Percentiles rank a stretch among this genome's conserved stretches.
Evolutionary conservation across 2,888 invertebrate genomes (phyloP).

Genomic region (Sesia bembeciformis): DNA sequence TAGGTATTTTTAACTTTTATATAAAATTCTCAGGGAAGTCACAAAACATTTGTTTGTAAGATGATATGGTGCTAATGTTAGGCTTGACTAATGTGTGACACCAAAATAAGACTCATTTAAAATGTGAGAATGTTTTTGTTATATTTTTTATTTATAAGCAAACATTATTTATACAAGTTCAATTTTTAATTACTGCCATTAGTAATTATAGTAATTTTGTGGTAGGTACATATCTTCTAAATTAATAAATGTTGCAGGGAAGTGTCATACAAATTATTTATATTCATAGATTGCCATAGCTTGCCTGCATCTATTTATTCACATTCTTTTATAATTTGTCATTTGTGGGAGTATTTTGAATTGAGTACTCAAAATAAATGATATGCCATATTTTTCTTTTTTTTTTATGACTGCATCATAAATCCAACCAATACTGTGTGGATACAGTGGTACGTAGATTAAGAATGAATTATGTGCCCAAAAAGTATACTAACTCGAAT

Average conservation of each 20-base stretch:
- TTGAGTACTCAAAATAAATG: slow-evolving; percentile 70
- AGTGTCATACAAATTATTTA: slow-evolving; percentile 66
- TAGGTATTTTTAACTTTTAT: slow-evolving; percentile 73
- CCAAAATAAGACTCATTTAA: slow-evolving; percentile 69
- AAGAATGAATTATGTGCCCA: slow-evolving; percentile 72
- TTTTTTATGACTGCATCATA: slow-evolving; percentile 59
- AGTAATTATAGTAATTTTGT: slow-evolving; percentile 53
- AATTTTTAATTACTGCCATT: slow-evolving; percentile 68
- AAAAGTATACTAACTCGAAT: slow-evolving; percentile 75
- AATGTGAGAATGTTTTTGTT: slow-evolving; percentile 67
- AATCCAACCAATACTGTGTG: slow-evolving; percentile 53
- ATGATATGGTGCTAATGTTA: slow-evolving; percentile 71
- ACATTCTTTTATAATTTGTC: slow-evolving; percentile 51
- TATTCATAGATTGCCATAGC: slow-evolving; percentile 67
- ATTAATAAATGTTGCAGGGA: slow-evolving; percentile 62
- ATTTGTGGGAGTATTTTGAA: slow-evolving; percentile 65
- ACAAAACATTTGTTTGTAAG: slow-evolving; percentile 71
- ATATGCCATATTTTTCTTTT: slow-evolving; percentile 72
- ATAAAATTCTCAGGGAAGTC: slow-evolving; percentile 71
- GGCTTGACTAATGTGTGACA: slow-evolving; percentile 72
- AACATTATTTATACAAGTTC: slow-evolving; percentile 66
- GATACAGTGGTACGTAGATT: slow-evolving; percentile 59
- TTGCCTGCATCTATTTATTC: slow-evolving; percentile 73
- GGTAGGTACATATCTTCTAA: slow-evolving; percentile 43
- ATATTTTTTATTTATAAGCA: slow-evolving; percentile 69